Evolutionary conservation across 2,797 vertebrate species (phyloP).

Genomic region (Erpetoichthys calabaricus): DNA sequence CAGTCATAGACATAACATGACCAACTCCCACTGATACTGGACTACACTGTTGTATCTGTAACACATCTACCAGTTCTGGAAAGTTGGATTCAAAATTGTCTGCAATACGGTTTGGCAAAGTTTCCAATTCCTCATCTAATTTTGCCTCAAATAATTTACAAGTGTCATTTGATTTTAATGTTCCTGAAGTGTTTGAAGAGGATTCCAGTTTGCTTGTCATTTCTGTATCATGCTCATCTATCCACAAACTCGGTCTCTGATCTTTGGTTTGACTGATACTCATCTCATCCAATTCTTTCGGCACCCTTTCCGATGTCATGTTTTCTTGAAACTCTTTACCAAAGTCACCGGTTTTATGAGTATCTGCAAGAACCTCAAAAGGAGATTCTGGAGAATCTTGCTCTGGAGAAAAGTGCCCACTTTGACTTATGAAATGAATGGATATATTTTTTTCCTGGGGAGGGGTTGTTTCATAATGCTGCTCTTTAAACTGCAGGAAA

Average conservation of each 20-base stretch:
- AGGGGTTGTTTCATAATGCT: conserved; percentile 44
- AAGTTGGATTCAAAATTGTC: too few relatives aligned
- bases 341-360: conserved; percentile 32
- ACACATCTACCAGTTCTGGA: too few relatives aligned
- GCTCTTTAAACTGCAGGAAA: conserved; percentile 45
- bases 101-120: too few relatives aligned
- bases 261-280: too few relatives aligned
- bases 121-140: background rate
- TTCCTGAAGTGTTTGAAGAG: background rate
- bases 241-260: too few relatives aligned
- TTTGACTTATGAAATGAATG: conserved; percentile 16
- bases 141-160: background rate
- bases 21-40: too few relatives aligned
- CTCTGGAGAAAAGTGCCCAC: conserved; percentile 35
- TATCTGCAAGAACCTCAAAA: conserved; percentile 69
- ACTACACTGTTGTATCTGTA: too few relatives aligned
- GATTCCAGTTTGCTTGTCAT: background rate
- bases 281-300: conserved; percentile 7
- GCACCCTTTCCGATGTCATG: conserved; percentile 46
- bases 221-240: too few relatives aligned
- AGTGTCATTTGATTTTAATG: background rate
- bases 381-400: conserved; percentile 69
- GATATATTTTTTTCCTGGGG: conserved; percentile 20
- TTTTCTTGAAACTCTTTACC: conserved; percentile 64
- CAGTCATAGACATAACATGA: too few relatives aligned